Evolutionary conservation across 2,888 invertebrate genomes (phyloP), one percentile per base, ranked within the genome.

Genomic region (Caenorhabditis sp.): DNA sequence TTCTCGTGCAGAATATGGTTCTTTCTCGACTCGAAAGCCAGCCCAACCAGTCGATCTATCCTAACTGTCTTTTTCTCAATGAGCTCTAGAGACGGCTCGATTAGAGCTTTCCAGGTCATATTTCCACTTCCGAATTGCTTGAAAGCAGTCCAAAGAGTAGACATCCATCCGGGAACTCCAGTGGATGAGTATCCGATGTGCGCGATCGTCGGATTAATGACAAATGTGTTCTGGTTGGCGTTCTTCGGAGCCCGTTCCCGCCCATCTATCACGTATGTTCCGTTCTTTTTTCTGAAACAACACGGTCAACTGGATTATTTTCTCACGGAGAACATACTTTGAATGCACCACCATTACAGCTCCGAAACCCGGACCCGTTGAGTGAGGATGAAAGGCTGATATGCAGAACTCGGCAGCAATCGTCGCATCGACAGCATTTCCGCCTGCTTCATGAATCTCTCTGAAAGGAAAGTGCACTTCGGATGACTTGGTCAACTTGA

Each of bases 121-220:
- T 65, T 28, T 22, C 83, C 83, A 51, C 83, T 80, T 55, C 83
- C 85, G 47, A 82, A 85, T 18, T 78, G 79, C 60, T 78, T 76
- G 35, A 35, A 76, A 2, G 77, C 77, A 8, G 62, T 82, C 82
- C 82, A 83, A 11, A 83, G 51, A 18, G 70, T 62, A 5, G 83
- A 79, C 2, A 85, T 70, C 79, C 79, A 71, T 5, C 85, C 85
- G 4, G 85, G 85, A 4, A 80, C 68, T 20, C 79, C 82, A 37
- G 80, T 85, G 1, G 85, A 85, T 1, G 85, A 81, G 47, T 85
- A 85, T 18, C 85, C 85, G 61, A 77, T 74, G 37, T 83, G 78
- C 2, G 77, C 78, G n/a, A 80, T 70, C 4, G 69, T 76, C 8
- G 85, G 82, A 24, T 85, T 85, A 8, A 67, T 81, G 2, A 76